Percentiles rank a stretch among this genome's conserved stretches.
phyloP scores from a whole-genome alignment of 2,113 vertebrate genomes.

The Aldabrachelys gigantea region DNA sequence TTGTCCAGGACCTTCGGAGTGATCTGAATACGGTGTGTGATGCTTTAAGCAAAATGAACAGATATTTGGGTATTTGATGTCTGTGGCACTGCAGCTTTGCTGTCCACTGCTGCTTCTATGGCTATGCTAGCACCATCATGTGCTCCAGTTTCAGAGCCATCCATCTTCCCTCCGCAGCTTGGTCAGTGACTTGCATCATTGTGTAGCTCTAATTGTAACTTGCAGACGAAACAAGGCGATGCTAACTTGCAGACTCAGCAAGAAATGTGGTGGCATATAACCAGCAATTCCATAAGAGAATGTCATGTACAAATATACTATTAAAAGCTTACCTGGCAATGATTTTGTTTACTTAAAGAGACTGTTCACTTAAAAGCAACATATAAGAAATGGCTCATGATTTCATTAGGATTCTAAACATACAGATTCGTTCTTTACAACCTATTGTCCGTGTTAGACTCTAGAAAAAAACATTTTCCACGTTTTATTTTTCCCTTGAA shows the following conservation, averaged over 20 bases:
- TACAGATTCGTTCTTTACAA: not conserved
- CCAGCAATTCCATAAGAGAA: not conserved
- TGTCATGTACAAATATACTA: not conserved
- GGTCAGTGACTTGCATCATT: conserved; percentile 60
- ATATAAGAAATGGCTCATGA: conserved; percentile 8
- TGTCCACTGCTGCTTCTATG: conserved; percentile 26
- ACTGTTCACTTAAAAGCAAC: not conserved
- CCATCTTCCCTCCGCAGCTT: conserved; percentile 56
- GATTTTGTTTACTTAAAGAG: conserved; percentile 19
- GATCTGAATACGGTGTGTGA: conserved; percentile 97
- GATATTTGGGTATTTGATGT: conserved; percentile 93
- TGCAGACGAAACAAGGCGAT: conserved; percentile 53
- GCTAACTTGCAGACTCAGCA: conserved; percentile 40
- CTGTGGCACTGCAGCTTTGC: not conserved
- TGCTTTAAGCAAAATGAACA: conserved; percentile 97
- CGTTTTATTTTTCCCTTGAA: conserved; percentile 18
- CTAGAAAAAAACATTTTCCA: not conserved
- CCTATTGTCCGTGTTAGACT: conserved; percentile 1
- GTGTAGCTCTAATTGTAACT: conserved; percentile 60
- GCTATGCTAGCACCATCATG: conserved; percentile 30
- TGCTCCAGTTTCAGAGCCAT: conserved; percentile 2
- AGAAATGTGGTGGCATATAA: conserved; percentile 27
- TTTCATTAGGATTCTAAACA: conserved; percentile 4
- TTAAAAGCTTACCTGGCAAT: conserved; percentile 44
- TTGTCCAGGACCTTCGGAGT: conserved; percentile 94